A percentile compares a stretch with the other conserved stretches of the same genome.
These are phyloP conservation scores for Cephalopachus bancanus DNA, from an alignment of 2,797 vertebrate genomes.

Conservation along the genomic window DNA sequence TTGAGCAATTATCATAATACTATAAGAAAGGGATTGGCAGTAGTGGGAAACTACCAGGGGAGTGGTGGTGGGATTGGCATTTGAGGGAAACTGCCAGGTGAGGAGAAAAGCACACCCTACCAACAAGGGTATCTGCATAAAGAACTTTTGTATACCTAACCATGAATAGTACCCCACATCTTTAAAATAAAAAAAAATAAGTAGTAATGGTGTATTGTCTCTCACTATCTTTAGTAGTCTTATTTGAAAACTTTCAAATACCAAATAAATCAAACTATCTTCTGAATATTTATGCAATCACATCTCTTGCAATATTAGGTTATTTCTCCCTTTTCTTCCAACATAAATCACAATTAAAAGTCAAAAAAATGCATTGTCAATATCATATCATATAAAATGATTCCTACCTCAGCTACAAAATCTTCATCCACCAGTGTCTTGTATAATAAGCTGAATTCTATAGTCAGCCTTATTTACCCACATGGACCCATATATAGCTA, in stretches of 20 bases:
- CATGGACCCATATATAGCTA: not conserved
- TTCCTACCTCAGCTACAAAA: not conserved
- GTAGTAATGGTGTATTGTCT: no score
- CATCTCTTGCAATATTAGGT: not conserved
- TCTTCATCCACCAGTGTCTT: not conserved
- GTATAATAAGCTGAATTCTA: not conserved
- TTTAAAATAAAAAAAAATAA: no score
- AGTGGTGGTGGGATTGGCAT: no score
- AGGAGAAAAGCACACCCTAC: no score
- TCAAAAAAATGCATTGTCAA: not conserved
- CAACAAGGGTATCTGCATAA: no score
- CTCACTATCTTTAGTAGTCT: not conserved
- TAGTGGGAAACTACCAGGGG: no score
- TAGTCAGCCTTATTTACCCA: no score
- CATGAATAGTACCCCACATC: no score
- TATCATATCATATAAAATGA: not conserved
- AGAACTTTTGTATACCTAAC: no score
- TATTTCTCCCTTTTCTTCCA: not conserved
- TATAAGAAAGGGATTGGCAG: no score
- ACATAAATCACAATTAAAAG: not conserved
- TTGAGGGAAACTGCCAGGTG: no score
- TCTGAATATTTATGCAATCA: not conserved
- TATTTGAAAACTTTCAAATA: not conserved
- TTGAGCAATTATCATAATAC: no score
- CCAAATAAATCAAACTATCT: not conserved